These are phyloP conservation scores for Tricholauxania praeusta DNA, from an alignment of 2,888 invertebrate genomes.

Conservation along the genomic window DNA sequence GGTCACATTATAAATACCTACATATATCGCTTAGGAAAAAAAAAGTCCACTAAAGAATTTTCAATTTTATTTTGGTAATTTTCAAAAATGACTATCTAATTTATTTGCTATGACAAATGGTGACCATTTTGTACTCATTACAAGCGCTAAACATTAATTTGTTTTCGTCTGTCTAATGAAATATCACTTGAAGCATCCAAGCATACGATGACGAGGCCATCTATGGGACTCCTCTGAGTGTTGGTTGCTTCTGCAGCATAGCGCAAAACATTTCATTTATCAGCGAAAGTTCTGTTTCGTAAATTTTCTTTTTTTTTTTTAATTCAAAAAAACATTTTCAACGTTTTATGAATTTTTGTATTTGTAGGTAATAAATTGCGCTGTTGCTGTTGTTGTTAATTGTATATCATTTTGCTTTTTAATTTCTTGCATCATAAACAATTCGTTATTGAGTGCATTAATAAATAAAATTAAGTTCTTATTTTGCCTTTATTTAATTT, in stretches of 20 bases:
- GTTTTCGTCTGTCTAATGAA: constrained; percentile 20
- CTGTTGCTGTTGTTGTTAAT: background rate
- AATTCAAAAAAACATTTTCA: no score
- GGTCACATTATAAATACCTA: no score
- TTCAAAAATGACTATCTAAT: constrained; percentile 8
- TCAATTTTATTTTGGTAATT: background rate
- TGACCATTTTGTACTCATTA: constrained; percentile 28
- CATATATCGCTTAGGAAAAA: no score
- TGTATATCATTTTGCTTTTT: constrained; percentile 29
- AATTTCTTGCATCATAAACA: constrained; percentile 46
- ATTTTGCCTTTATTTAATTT: constrained; percentile 14
- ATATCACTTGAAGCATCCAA: background rate
- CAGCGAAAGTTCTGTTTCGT: no score
- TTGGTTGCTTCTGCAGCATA: no score
- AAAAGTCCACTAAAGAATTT: background rate
- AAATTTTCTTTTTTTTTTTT: no score
- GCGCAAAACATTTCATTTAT: no score
- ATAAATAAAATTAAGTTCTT: constrained; percentile 33
- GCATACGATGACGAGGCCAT: background rate
- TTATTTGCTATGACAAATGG: constrained; percentile 32
- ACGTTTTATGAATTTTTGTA: no score
- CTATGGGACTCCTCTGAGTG: no score
- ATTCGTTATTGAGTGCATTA: constrained; percentile 28
- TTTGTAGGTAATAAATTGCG: no score
- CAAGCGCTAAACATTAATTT: constrained; percentile 27